Conservation (phyloP, 2,113 vertebrate genomes). For the Leptocoma aspasia region DNA sequence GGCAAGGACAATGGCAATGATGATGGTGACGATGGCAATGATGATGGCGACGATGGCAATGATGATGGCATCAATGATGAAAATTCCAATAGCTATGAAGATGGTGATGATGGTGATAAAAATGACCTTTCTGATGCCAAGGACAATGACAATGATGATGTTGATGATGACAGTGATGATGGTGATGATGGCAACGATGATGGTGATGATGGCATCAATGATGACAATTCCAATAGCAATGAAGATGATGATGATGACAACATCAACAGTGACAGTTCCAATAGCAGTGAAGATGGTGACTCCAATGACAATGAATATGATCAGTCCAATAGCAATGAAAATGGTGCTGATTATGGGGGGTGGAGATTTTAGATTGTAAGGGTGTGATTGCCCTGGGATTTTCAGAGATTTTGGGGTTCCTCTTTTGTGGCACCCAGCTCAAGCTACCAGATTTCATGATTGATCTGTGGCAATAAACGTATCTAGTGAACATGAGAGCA, state of each 20-base stretch:
- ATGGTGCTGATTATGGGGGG: not conserved
- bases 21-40: too few species aligned
- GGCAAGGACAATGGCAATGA: not conserved
- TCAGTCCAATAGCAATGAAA: not conserved
- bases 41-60: accelerated
- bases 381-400: not conserved
- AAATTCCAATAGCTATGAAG: not conserved
- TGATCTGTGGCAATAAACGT: not conserved
- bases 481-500: not conserved
- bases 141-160: not conserved
- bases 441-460: not conserved
- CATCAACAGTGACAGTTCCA: not conserved
- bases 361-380: not conserved
- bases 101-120: not conserved
- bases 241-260: not conserved
- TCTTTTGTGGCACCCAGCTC: not conserved
- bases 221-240: not conserved
- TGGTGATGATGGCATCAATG: too few species aligned
- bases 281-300: not conserved
- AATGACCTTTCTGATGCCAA: not conserved
- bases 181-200: not conserved
- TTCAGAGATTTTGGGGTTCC: not conserved
- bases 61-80: not conserved
- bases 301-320: not conserved
- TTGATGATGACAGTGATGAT: not conserved